phyloP scores from a whole-genome alignment of 2,113 vertebrate species.

The Corythaeola cristata region DNA sequence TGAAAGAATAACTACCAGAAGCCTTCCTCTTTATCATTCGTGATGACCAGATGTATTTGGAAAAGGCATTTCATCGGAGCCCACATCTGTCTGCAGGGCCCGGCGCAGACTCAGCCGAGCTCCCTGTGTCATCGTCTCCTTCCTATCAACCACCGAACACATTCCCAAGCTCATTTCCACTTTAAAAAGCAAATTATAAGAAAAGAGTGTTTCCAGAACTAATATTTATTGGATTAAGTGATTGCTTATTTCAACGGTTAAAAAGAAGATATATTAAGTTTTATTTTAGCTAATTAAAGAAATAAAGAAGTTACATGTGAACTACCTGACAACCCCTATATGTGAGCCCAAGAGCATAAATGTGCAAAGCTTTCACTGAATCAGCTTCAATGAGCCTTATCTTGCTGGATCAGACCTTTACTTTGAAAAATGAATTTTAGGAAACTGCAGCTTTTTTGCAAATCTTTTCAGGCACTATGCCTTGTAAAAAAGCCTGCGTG shows the following conservation, averaged over 20 bases:
- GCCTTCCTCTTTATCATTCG: not conserved
- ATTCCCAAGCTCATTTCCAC: not conserved
- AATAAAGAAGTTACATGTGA: not conserved
- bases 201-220: not conserved
- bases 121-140: rapidly evolving
- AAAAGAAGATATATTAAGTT: not conserved
- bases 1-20: not conserved
- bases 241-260: not conserved
- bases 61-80: not conserved
- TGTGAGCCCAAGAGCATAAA: not conserved
- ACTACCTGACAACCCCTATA: not conserved
- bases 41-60: not conserved
- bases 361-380: not conserved
- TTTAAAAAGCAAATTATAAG: not conserved
- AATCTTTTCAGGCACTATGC: not conserved
- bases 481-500: not conserved
- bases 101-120: not conserved
- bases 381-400: not conserved
- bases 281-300: not conserved
- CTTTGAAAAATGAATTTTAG: not conserved
- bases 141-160: not conserved
- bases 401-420: not conserved
- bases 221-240: not conserved
- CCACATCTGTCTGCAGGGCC: not conserved
- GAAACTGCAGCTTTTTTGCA: not conserved